Conservation (phyloP, 2,888 invertebrate genomes). For the Tachina grossa region DNA sequence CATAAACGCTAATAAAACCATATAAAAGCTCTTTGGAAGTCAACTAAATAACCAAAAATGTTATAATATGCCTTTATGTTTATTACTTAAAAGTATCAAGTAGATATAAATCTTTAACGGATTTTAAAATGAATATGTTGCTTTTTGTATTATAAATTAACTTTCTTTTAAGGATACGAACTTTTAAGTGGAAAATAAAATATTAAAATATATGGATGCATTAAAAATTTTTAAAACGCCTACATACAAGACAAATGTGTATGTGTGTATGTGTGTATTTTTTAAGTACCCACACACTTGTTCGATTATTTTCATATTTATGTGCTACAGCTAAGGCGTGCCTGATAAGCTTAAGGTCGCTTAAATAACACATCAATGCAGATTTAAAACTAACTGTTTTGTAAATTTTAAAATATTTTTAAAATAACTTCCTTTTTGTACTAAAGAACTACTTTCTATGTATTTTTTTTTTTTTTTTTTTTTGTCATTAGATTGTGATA, state of each 20-base stretch:
- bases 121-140: constrained; percentile 2
- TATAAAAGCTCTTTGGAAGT: constrained; percentile 29
- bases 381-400: no score
- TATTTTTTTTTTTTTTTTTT: no score
- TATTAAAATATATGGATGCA: constrained; percentile 1
- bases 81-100: constrained; percentile 28
- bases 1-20: constrained; percentile 9
- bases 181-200: not conserved
- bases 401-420: no score
- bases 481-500: no score
- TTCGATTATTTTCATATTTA: no score
- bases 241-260: not conserved
- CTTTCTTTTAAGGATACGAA: constrained; percentile 31
- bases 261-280: not conserved
- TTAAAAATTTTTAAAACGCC: constrained; percentile 34
- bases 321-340: no score
- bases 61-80: constrained; percentile 41
- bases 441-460: no score
- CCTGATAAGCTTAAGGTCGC: no score
- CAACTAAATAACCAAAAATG: constrained; percentile 7
- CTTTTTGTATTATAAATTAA: constrained; percentile 57
- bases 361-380: no score
- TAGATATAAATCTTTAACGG: not conserved
- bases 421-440: no score
- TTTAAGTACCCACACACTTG: no score